Evolutionary conservation across 1,140 invertebrate genomes (phyloP).

Genomic region (Temnothorax curvispinosus): DNA sequence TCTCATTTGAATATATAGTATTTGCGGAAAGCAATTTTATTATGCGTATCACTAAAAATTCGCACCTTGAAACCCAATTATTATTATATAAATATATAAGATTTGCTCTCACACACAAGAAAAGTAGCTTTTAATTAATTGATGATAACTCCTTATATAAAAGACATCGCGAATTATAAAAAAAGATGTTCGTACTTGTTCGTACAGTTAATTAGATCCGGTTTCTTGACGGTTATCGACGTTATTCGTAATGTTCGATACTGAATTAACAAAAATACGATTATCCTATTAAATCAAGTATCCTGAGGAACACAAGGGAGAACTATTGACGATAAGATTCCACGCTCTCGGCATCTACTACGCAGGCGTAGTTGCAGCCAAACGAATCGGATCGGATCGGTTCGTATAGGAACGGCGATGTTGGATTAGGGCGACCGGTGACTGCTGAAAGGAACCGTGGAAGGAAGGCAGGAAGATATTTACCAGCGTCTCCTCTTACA

Average conservation of each 20-base stretch:
- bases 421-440: constrained; percentile 48
- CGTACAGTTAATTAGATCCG: neutral
- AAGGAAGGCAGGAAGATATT: constrained; percentile 73
- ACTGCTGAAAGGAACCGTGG: constrained; percentile 59
- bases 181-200: neutral
- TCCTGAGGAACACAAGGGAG: neutral
- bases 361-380: constrained; percentile 24
- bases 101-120: neutral
- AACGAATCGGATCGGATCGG: constrained; percentile 58
- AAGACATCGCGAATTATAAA: neutral
- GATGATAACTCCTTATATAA: neutral
- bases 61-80: neutral
- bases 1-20: neutral
- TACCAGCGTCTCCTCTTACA: constrained; percentile 76
- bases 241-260: neutral
- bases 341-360: neutral
- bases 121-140: neutral
- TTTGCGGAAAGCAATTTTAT: neutral
- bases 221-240: neutral
- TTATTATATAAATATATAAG: neutral
- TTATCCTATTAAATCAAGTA: constrained; percentile 17
- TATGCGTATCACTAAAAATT: neutral
- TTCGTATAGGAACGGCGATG: constrained; percentile 12
- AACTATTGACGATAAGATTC: constrained; percentile 24
- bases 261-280: constrained; percentile 15